Base-by-base conservation (phyloP, 2,888 invertebrate species). In the Synergus umbraculus region DNA sequence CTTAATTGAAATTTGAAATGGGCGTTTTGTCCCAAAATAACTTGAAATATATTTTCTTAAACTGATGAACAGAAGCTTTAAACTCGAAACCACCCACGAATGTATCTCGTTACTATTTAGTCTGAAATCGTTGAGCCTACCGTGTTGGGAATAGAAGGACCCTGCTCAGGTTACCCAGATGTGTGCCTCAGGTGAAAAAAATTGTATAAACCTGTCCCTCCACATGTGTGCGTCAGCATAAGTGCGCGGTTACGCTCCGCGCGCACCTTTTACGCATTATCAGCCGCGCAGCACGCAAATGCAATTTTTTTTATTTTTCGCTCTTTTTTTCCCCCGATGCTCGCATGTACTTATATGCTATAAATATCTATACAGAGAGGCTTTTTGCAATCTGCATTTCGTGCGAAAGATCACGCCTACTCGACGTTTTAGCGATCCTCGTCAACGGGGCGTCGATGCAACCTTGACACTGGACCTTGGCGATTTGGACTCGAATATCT, bases 171-270 rank as follows among this genome's bases (percentile, higher is more conserved):
- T 63, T 63, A 63, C 76, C 76, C 76, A 63, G 63, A 63, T 76
- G 60, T 44, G 54, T 76, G 63, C 76, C 63, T 76, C 76, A 12
- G 22, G 76, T 60, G 60, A 76, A 76, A 76, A 76, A 76, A 76
- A 76, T 76, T 44, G 22, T 44, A 76, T 76, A 76, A 76, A 76
- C 76, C 76, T 76, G 76, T 76, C 76, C 76, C 60, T 63, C 12
- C 60, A n/a, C 12, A 15, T 76, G 41, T 63, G 60, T 76, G 58
- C 76, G 60, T 63, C 76, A 63, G 60, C 41, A 12, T 63, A 63
- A 76, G 63, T 76, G 43, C 76, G 44, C 54, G 73, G 15, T 54
- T 54, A 22, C n/a, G 43, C 13, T 73, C 22, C n/a, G 15, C 13
- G 60, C 58, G 63, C 22, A 63, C 60, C 41, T 63, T 76, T 63